Percentiles rank a stretch among this genome's conserved stretches.
phyloP scores from a whole-genome alignment of 2,888 invertebrate species.

The Neoaliturus tenellus region DNA sequence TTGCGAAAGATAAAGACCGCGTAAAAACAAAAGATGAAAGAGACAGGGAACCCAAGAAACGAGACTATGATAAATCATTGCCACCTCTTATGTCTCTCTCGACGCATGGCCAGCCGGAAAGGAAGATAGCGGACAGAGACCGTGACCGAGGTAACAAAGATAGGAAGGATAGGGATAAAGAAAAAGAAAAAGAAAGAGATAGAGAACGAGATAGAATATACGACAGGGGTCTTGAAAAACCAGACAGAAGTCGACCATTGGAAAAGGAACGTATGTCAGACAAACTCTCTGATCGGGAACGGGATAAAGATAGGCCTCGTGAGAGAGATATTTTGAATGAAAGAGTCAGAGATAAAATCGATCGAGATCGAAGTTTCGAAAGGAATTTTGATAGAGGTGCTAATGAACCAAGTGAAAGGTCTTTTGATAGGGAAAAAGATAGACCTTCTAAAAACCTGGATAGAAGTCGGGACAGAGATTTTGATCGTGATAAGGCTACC shows the following conservation, averaged over 20 bases:
- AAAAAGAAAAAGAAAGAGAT: constrained; percentile 70
- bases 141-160: constrained; percentile 56
- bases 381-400: constrained; percentile 57
- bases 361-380: constrained; percentile 60
- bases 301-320: constrained; percentile 58
- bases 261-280: constrained; percentile 57
- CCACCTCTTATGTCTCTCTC: constrained; percentile 45
- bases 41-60: constrained; percentile 50
- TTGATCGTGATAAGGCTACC: constrained; percentile 61
- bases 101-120: constrained; percentile 38
- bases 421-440: constrained; percentile 68
- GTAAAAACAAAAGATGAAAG: constrained; percentile 59
- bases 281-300: constrained; percentile 50
- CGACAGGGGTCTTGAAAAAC: constrained; percentile 68
- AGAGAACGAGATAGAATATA: constrained; percentile 71
- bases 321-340: constrained; percentile 53
- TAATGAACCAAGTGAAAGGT: constrained; percentile 55
- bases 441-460: constrained; percentile 64
- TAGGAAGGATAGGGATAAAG: constrained; percentile 74
- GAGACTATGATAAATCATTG: constrained; percentile 55
- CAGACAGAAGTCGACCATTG: constrained; percentile 43
- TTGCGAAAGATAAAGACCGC: constrained; percentile 72
- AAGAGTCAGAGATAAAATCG: constrained; percentile 54
- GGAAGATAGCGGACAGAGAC: constrained; percentile 53
- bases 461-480: constrained; percentile 68